A percentile compares a stretch with the other conserved stretches of the same genome.
Evolutionary conservation across 1,140 invertebrate species (phyloP).

Genomic region (Condylostylus longicornis): DNA sequence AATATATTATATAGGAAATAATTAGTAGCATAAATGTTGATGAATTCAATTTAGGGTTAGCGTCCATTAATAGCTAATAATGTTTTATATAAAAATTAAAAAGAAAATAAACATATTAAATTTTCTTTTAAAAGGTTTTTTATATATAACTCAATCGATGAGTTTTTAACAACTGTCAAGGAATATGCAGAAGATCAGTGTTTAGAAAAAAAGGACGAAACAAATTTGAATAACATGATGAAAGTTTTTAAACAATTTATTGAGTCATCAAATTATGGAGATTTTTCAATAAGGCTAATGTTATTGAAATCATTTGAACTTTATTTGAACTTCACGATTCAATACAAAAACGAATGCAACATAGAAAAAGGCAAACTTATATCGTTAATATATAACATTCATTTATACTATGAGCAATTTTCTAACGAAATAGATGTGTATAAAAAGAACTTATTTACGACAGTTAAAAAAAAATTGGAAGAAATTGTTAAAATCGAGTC

Average conservation of each 20-base stretch:
- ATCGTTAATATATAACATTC: slow-evolving; percentile 68
- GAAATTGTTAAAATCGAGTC: slow-evolving; percentile 91
- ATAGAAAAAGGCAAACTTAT: slow-evolving; percentile 37
- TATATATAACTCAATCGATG: slow-evolving; percentile 54
- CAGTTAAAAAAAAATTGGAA: slow-evolving; percentile 81
- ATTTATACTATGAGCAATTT: slow-evolving; percentile 77
- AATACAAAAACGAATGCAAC: not conserved
- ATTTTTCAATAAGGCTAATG: slow-evolving; percentile 65
- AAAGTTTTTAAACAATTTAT: slow-evolving; percentile 64
- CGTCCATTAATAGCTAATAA: too few relatives aligned
- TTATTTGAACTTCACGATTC: slow-evolving; percentile 18
- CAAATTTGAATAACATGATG: slow-evolving; percentile 24
- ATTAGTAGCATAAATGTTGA: too few relatives aligned
- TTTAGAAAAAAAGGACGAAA: slow-evolving; percentile 8
- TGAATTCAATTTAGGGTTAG: too few relatives aligned
- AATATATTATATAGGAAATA: too few relatives aligned
- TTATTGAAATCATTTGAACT: slow-evolving; percentile 40
- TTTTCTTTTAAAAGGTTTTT: too few relatives aligned
- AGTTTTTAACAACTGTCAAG: slow-evolving; percentile 25
- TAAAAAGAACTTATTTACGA: slow-evolving; percentile 49
- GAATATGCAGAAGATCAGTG: too few relatives aligned
- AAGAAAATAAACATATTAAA: too few relatives aligned
- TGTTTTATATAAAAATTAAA: too few relatives aligned
- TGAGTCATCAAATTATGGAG: slow-evolving; percentile 65
- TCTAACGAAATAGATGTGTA: slow-evolving; percentile 41